Conservation (phyloP, 2,113 vertebrate species). For the Macquaria ambigua region DNA sequence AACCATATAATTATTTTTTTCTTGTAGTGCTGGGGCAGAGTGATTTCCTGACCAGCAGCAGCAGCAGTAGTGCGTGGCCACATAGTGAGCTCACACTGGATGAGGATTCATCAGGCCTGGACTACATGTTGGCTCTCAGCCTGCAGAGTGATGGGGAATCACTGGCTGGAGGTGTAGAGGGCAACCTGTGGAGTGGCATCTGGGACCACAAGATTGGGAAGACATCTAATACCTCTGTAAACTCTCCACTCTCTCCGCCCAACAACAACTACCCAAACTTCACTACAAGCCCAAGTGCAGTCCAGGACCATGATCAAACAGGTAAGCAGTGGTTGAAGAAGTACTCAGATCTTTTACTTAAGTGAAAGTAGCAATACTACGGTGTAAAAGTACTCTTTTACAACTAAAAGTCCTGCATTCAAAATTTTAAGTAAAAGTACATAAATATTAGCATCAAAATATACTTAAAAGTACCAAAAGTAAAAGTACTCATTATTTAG, state of each 20-base stretch:
- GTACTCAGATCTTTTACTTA: too few species aligned
- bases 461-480: too few species aligned
- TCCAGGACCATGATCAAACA: slow-evolving; percentile 65
- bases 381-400: too few species aligned
- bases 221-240: slow-evolving; percentile 51
- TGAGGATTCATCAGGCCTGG: slow-evolving; percentile 86
- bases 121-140: slow-evolving; percentile 93
- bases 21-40: slow-evolving; percentile 74
- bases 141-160: slow-evolving; percentile 87
- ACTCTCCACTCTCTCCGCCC: slow-evolving; percentile 52
- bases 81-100: slow-evolving; percentile 55
- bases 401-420: too few species aligned
- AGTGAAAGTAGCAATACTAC: too few species aligned
- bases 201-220: slow-evolving; percentile 79
- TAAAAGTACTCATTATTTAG: too few species aligned
- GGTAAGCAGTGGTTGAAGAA: slow-evolving; percentile 43
- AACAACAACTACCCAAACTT: slow-evolving; percentile 77
- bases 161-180: slow-evolving; percentile 66
- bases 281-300: slow-evolving; percentile 42
- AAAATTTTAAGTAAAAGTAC: too few species aligned
- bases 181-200: slow-evolving; percentile 79
- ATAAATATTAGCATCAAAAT: too few species aligned
- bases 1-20: slow-evolving; percentile 1
- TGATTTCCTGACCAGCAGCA: slow-evolving; percentile 67
- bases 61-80: slow-evolving; percentile 73